Evolutionary conservation across 1,140 invertebrate species (phyloP).

Genomic region (Leptinotarsa defecta): DNA sequence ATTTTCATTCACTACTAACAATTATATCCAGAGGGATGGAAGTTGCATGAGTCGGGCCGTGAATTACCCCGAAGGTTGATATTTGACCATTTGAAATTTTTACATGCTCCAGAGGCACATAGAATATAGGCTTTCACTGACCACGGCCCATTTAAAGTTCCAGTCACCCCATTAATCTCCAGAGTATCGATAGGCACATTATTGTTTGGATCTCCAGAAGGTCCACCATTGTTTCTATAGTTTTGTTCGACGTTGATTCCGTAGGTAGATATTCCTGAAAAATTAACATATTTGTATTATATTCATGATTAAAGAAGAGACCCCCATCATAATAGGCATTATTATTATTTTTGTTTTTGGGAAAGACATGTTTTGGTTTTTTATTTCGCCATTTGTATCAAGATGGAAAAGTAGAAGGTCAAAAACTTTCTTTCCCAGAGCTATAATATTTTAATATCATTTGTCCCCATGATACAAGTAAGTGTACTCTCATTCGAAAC

Average conservation of each 20-base stretch:
- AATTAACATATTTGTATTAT: too few species aligned
- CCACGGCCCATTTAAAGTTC: slow-evolving; percentile 28
- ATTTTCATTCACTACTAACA: background rate
- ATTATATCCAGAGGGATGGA: background rate
- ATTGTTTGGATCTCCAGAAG: slow-evolving; percentile 22
- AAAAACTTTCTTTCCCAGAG: too few species aligned
- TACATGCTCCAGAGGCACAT: slow-evolving; percentile 32
- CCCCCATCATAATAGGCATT: too few species aligned
- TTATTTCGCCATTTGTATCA: too few species aligned
- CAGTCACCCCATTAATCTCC: slow-evolving; percentile 20
- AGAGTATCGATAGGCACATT: slow-evolving; percentile 35
- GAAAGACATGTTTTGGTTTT: too few species aligned
- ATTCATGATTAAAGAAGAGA: too few species aligned
- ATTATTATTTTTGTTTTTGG: too few species aligned
- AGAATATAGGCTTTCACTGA: slow-evolving; percentile 34
- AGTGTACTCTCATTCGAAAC: too few species aligned
- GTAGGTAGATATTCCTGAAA: slow-evolving; percentile 30
- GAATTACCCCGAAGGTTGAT: background rate
- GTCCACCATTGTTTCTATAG: slow-evolving; percentile 28
- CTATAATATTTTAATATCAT: too few species aligned
- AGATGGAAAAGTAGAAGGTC: too few species aligned
- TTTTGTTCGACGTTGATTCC: slow-evolving; percentile 37
- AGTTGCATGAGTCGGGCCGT: background rate
- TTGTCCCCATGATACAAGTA: too few species aligned
- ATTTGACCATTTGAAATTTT: slow-evolving; percentile 28